Base-by-base conservation (phyloP, 2,888 invertebrate genomes). In the Phortica okadai region DNA sequence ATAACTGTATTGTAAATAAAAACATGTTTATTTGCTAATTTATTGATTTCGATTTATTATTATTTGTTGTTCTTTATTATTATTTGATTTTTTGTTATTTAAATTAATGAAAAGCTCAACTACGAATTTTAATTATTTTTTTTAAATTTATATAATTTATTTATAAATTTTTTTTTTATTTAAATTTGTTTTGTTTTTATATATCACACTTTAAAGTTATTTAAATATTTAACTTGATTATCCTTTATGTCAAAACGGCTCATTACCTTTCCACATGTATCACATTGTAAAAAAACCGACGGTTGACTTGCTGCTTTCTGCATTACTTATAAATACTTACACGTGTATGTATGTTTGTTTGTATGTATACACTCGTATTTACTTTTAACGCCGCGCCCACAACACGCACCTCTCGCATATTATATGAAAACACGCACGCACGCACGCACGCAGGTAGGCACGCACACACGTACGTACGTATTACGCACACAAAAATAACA, bases 131-230 rank as follows among this genome's bases (percentile, higher is more conserved):
- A 33, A 25, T 33, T 33, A 62, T 50, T 50, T 50, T 50, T 2
- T 14, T 8, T 8, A 1, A 45, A 45, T 45, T 45, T 45, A 10
- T 0, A 8, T 45, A 45, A 45, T 64, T 33, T 25, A 50, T 33
- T 64, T 64, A 25, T 11, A 33, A 11, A 1, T 58, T 62, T 62
- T 25, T 5, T 1, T 25, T 25, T 62, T 25, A 25, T 5, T 25
- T 11, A 1, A 56, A 10, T 59, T 59, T 73, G 8, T 74, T 16
- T 54, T 41, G 21, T 21, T 74, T 33, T 44, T 45, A 21, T 33
- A 67, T 74, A 67, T 67, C 67, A 67, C 66, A 74, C 66, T 66
- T 74, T 67, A 16, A 25, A 59, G 7, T 59, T 41, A n/a, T 16
- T 69, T 33, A 50, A 58, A 69, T 16, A 45, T 69, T 21, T 69